These are phyloP conservation scores for Oenanthe melanoleuca DNA, from an alignment of 2,113 vertebrate genomes.

Conservation along the genomic window DNA sequence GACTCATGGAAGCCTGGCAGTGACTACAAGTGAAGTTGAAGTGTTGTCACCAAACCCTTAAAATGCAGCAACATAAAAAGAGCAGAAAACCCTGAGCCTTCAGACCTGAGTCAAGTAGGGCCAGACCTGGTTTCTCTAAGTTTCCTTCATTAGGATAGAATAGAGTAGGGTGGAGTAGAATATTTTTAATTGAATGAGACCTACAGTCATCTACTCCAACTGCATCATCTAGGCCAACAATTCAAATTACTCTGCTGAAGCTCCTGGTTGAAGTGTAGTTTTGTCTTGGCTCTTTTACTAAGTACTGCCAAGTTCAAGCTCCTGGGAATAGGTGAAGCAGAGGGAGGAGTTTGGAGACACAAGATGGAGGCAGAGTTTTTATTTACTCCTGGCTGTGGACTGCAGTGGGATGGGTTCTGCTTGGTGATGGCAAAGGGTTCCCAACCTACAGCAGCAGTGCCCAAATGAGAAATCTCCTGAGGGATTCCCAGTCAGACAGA, in stretches of 20 bases:
- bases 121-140: not conserved
- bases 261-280: not conserved
- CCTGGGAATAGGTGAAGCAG: not conserved
- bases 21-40: not conserved
- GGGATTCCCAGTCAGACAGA: not conserved
- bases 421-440: not conserved
- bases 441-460: not conserved
- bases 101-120: not conserved
- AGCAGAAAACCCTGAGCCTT: not conserved
- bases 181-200: not conserved
- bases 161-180: not conserved
- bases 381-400: not conserved
- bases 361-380: not conserved
- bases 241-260: not conserved
- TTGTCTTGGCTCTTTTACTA: not conserved
- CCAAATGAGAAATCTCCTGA: not conserved
- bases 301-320: not conserved
- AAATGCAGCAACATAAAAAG: not conserved
- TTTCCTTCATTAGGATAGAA: not conserved
- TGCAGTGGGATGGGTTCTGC: not conserved
- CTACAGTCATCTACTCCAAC: not conserved
- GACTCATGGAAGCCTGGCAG: not conserved
- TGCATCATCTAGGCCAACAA: not conserved
- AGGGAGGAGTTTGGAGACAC: not conserved
- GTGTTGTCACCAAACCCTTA: not conserved